Percentiles rank a stretch among this genome's conserved stretches.
Conservation (phyloP, 1,140 invertebrate genomes). For the Atta texana region DNA sequence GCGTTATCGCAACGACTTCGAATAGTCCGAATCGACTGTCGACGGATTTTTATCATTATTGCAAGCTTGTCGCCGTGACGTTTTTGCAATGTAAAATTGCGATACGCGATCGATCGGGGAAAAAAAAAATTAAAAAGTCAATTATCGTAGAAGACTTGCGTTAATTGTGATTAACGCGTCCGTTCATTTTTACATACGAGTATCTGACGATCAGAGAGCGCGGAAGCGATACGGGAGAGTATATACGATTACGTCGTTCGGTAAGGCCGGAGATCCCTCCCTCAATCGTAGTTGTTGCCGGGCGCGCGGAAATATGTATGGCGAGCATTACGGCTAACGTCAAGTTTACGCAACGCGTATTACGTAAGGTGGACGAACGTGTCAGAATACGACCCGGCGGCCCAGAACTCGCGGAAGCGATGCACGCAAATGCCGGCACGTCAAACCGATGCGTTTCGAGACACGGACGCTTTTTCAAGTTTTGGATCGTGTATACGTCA, state of each 20-base stretch:
- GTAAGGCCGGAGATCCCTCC: not conserved
- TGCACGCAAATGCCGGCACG: slow-evolving; percentile 38
- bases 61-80: not conserved
- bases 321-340: slow-evolving; percentile 71
- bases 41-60: not conserved
- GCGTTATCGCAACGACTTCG: not conserved
- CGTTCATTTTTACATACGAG: not conserved
- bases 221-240: slow-evolving; percentile 19
- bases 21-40: not conserved
- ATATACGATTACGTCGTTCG: slow-evolving; percentile 42
- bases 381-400: slow-evolving; percentile 65
- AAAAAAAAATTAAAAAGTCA: slow-evolving; percentile 10
- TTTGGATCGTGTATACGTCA: slow-evolving; percentile 12
- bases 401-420: slow-evolving; percentile 30
- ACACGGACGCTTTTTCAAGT: not conserved
- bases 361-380: slow-evolving; percentile 73
- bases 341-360: slow-evolving; percentile 75
- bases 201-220: not conserved
- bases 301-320: slow-evolving; percentile 71
- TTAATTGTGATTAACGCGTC: not conserved
- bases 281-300: slow-evolving; percentile 70
- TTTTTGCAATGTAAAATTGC: not conserved
- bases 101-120: not conserved
- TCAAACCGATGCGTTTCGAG: slow-evolving; percentile 48
- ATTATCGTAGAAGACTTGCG: not conserved